Conservation (phyloP, 2,888 invertebrate species). For the Aspidiotus destructor region DNA sequence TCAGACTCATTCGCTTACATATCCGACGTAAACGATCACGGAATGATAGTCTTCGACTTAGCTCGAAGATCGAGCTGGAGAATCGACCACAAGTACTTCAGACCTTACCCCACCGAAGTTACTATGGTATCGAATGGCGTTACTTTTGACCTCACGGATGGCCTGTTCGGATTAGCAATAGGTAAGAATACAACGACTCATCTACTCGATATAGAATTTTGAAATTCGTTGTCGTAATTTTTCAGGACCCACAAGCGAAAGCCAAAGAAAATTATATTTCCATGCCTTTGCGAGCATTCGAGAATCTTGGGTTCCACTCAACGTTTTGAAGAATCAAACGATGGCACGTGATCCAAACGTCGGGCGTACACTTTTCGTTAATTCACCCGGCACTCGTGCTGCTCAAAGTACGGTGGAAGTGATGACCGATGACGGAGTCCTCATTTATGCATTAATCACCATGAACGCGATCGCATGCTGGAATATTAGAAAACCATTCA, state of each 20-base stretch:
- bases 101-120: conserved; percentile 55
- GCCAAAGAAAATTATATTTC: conserved; percentile 53
- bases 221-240: background rate
- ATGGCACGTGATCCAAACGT: background rate
- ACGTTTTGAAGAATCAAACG: conserved; percentile 48
- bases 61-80: conserved; percentile 52
- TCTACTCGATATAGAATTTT: background rate
- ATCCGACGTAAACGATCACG: conserved; percentile 56
- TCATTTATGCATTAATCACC: conserved; percentile 42
- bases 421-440: conserved; percentile 40
- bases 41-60: conserved; percentile 56
- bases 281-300: conserved; percentile 58
- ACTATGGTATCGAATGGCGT: conserved; percentile 54
- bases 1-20: conserved; percentile 55
- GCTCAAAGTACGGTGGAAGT: conserved; percentile 60
- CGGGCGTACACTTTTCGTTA: conserved; percentile 43
- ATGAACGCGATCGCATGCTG: conserved; percentile 42
- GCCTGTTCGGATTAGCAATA: conserved; percentile 57
- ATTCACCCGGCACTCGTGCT: conserved; percentile 49
- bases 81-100: conserved; percentile 52
- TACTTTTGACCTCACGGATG: conserved; percentile 63
- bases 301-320: conserved; percentile 56
- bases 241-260: conserved; percentile 40
- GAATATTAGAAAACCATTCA: conserved; percentile 40
- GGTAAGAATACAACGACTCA: conserved; percentile 44